Evolutionary conservation across 2,113 vertebrate genomes (phyloP).

Genomic region (Antennarius striatus): DNA sequence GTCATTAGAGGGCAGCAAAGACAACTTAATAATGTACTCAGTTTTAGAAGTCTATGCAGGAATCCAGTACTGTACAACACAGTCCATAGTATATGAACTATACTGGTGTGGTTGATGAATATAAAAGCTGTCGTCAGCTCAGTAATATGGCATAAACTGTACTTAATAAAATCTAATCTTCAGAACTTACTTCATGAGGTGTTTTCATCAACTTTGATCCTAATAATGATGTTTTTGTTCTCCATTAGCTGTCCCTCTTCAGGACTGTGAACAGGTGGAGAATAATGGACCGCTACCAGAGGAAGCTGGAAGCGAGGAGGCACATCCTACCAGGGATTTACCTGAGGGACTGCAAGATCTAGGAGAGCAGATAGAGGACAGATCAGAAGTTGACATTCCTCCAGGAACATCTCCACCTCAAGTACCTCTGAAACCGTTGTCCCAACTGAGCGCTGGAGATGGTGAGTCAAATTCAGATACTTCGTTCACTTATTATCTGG

Average conservation of each 20-base stretch:
- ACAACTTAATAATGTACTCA: not conserved
- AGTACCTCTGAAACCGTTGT: slow-evolving; percentile 70
- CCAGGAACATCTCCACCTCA: slow-evolving; percentile 69
- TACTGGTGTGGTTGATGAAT: too few relatives aligned
- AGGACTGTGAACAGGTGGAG: slow-evolving; percentile 66
- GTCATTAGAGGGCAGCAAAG: slow-evolving; percentile 68
- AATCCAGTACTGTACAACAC: too few relatives aligned
- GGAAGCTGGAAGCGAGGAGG: slow-evolving; percentile 52
- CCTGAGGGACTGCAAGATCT: slow-evolving; percentile 64
- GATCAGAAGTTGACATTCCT: slow-evolving; percentile 60
- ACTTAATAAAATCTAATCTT: not conserved
- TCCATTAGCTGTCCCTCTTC: slow-evolving; percentile 63
- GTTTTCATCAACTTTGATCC: not conserved
- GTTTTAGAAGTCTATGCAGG: too few relatives aligned
- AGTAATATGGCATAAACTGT: too few relatives aligned
- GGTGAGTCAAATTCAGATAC: slow-evolving; percentile 59
- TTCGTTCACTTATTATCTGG: not conserved
- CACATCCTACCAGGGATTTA: slow-evolving; percentile 45
- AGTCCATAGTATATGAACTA: too few relatives aligned
- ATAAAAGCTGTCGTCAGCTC: too few relatives aligned
- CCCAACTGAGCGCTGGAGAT: slow-evolving; percentile 70
- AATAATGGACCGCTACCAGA: slow-evolving; percentile 34
- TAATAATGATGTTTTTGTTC: not conserved
- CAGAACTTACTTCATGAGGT: not conserved
- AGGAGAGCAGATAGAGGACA: slow-evolving; percentile 58